These are phyloP conservation scores for Empidonax traillii DNA, from an alignment of 2,113 vertebrate species.

Conservation along the genomic window DNA sequence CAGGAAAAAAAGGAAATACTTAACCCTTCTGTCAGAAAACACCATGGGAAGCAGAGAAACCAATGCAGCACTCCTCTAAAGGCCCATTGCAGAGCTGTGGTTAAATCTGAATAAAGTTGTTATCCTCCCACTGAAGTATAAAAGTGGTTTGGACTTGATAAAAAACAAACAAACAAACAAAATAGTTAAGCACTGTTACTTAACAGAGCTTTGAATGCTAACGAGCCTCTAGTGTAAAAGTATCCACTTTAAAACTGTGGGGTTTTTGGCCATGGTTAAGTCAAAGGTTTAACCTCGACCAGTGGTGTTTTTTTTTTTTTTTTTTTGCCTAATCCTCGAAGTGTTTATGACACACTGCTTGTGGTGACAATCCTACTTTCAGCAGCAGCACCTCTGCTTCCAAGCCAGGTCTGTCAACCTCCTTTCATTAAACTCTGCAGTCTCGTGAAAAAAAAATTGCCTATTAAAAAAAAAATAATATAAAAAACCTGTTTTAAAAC, in stretches of 20 bases:
- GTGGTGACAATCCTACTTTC: background rate
- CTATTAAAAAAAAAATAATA: background rate
- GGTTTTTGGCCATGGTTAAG: background rate
- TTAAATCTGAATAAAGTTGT: background rate
- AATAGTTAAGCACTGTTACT: background rate
- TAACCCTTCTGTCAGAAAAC: background rate
- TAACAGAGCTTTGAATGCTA: background rate
- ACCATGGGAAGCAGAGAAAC: background rate
- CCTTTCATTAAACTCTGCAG: background rate
- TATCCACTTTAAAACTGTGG: background rate
- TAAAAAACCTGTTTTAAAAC: background rate
- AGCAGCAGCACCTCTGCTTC: background rate
- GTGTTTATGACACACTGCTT: background rate
- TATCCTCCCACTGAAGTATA: background rate
- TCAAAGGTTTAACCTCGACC: background rate
- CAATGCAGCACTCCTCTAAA: background rate
- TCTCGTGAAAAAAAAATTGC: background rate
- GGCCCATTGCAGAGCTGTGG: background rate
- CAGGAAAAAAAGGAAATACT: background rate
- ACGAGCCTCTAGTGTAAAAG: background rate
- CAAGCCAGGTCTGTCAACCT: background rate
- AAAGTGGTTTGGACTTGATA: background rate
- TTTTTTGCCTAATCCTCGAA: background rate
- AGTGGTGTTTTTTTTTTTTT: background rate
- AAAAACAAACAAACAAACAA: background rate